Evolutionary conservation across 2,797 vertebrate genomes (phyloP), one percentile per base, ranked within the genome.

Genomic region (Characodon lateralis): DNA sequence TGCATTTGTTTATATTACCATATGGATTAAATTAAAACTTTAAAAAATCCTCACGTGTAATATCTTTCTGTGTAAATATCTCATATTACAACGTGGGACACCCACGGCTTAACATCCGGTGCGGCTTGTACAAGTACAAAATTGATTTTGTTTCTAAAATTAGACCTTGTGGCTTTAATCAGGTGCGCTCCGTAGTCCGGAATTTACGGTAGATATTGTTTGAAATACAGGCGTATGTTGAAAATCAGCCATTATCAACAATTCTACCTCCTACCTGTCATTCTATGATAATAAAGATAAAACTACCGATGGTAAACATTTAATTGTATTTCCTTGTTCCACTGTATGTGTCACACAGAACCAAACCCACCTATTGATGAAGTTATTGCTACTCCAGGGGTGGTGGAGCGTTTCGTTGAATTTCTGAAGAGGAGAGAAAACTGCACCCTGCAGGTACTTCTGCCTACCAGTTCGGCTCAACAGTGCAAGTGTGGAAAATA

Each of bases 291-390:
- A 1, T 70, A 26, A 31, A 61, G 14, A 16, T 18, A 31, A 31
- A 61, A 35, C 59, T 18, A 31, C 58, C 28, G 10, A 39, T 22
- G 2, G 10, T 20, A 50, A 35, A 16, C 48, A n/a, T 77, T 39
- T 0, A 28, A 0, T 69, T 68, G 0, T 26, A 8, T 14, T 66
- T 10, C 41, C 56, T 41, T 41, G 8, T 39, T 41, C 22, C 56
- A 2, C 24, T 71, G 12, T 73, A 9, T 83, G 48, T 87, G 39
- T 80, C 35, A 39, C 48, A 77, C 92, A 99, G 98, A 99, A 87
- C 98, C 98, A 72, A 99, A 99, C 89, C 98, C 98, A 70, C 98
- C 98, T 55, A 99, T 99, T 85, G 97, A 99, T 89, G 98, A 99
- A 95, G 98, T 99, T 77, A 99, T 99, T 89, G 97, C 96, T 83